Base-by-base conservation (phyloP, 2,888 invertebrate species). In the Drosophila setosimentum region DNA sequence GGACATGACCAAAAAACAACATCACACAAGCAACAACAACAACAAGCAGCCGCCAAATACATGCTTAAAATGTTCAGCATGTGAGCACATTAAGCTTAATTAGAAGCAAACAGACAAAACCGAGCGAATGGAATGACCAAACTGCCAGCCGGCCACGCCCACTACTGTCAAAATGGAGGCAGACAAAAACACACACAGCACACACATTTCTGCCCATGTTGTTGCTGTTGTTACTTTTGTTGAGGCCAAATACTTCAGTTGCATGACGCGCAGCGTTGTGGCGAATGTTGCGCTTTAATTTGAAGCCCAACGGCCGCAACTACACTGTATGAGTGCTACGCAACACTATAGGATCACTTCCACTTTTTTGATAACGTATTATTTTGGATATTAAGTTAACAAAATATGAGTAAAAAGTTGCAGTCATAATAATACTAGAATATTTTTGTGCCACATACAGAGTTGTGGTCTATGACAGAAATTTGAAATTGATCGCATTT, bases 31-130 rank as follows among this genome's bases (percentile, higher is more conserved):
- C 75, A 63, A 45, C 51, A 72, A 29, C 68, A 62, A 32, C 30
- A 59, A 51, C 48, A 59, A 40, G 49, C 29, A 48, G 30, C 54
- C 48, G 45, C 51, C 66, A 55, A 59, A 77, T 68, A 68, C 60
- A 69, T 64, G 78, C 73, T 69, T 69, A 69, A 77, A 77, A 77
- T 74, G 78, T 78, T 67, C 61, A 65, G 70, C 61, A 78, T 78
- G 74, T 73, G 75, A 77, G 78, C 66, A 77, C 80, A 80, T 80
- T 80, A 78, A 80, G 80, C 80, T 81, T 80, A 81, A 81, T 80
- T 80, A 81, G 80, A 81, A 76, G 75, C 80, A 78, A 80, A 76
- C 78, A 77, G 77, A 77, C 78, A 77, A 73, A 77, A 66, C 73
- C 69, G 45, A 77, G 78, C 78, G 66, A 69, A 77, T 63, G 66